Percentiles rank a stretch among this genome's conserved stretches.
Evolutionary conservation across 2,113 vertebrate species (phyloP).

Genomic region (Electrona antarctica): DNA sequence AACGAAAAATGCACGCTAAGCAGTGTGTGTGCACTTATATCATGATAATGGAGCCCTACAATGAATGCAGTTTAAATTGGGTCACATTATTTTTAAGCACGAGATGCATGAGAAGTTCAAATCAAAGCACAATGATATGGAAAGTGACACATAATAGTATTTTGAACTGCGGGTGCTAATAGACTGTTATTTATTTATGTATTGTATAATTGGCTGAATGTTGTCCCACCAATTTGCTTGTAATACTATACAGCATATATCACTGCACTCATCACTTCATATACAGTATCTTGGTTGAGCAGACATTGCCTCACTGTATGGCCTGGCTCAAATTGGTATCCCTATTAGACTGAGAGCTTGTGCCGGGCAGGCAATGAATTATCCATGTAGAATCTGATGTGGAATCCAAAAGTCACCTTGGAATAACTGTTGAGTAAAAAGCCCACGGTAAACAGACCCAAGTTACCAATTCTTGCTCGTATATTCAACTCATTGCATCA

Average conservation of each 20-base stretch:
- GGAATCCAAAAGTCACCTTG: constrained; percentile 78
- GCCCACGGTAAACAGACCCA: constrained; percentile 59
- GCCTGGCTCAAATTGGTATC: constrained; percentile 69
- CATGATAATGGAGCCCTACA: constrained; percentile 37
- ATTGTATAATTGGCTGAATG: background rate
- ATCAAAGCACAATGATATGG: constrained; percentile 14
- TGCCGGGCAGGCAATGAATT: constrained; percentile 72
- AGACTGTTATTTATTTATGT: background rate
- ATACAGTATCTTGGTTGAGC: constrained; percentile 36
- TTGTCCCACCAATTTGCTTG: constrained; percentile 1
- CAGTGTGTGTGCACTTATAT: constrained; percentile 55
- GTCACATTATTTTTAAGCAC: constrained; percentile 42
- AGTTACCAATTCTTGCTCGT: constrained; percentile 73
- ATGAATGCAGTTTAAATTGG: constrained; percentile 48
- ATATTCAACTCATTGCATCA: constrained; percentile 78
- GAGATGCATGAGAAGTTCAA: constrained; percentile 33
- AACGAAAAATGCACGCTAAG: constrained; percentile 59
- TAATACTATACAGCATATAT: constrained; percentile 21
- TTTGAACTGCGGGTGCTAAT: background rate
- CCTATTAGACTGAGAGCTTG: constrained; percentile 63
- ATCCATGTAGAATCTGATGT: constrained; percentile 64
- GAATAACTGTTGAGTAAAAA: constrained; percentile 69
- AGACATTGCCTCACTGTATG: constrained; percentile 61
- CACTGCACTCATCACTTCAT: constrained; percentile 28
- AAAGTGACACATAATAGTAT: background rate